Conservation (phyloP, 2,113 vertebrate genomes). For the Vidua chalybeata region DNA sequence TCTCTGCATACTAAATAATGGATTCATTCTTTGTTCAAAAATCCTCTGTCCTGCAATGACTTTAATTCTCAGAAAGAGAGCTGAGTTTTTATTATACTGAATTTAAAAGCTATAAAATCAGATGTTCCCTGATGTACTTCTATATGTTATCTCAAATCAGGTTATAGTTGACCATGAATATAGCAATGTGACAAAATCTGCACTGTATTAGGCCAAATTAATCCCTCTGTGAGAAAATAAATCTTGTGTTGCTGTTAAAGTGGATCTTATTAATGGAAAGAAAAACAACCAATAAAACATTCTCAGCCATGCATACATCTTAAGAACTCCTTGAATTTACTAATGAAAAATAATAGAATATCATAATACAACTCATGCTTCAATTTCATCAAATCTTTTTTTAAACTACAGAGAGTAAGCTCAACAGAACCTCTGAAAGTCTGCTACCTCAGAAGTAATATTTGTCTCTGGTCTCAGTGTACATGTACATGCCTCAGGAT, state of each 20-base stretch:
- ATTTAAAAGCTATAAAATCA: constrained; percentile 45
- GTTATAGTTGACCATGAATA: background rate
- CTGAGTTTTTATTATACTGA: background rate
- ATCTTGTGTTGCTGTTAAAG: background rate
- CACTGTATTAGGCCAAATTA: background rate
- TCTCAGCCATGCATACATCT: background rate
- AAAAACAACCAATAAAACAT: constrained; percentile 19
- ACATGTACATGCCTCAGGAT: background rate
- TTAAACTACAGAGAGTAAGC: background rate
- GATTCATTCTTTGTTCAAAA: constrained; percentile 1
- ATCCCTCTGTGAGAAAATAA: constrained; percentile 7
- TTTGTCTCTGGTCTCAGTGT: background rate
- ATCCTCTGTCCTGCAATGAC: background rate
- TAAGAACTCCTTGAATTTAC: background rate
- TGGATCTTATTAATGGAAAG: background rate
- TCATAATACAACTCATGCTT: background rate
- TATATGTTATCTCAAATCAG: background rate
- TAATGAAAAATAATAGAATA: background rate
- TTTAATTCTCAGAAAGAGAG: constrained; percentile 9
- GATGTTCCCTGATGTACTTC: background rate
- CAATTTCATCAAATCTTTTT: background rate
- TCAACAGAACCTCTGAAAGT: background rate
- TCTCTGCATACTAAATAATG: background rate
- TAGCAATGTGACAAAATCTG: background rate
- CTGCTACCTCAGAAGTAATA: background rate